phyloP scores from a whole-genome alignment of 2,888 invertebrate genomes.

The Cremastobaeus sp. region DNA sequence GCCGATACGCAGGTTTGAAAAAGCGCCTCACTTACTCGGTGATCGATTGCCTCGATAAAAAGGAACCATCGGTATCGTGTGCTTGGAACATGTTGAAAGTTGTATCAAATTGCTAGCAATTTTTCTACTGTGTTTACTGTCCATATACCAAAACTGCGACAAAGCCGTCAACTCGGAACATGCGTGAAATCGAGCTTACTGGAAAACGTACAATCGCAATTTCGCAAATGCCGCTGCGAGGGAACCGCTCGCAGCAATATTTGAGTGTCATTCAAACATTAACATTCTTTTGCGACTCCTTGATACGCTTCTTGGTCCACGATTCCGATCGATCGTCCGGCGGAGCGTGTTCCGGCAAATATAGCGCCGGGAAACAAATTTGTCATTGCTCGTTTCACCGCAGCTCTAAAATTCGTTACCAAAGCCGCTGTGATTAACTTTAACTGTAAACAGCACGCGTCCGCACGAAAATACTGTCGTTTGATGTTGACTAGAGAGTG shows the following conservation, averaged over 20 bases:
- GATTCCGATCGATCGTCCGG: too few species aligned
- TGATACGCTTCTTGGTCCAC: too few species aligned
- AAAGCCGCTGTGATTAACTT: conserved; percentile 57
- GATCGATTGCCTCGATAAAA: conserved; percentile 45
- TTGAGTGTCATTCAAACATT: too few species aligned
- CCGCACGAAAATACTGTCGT: conserved; percentile 18
- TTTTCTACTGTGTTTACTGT: conserved; percentile 23
- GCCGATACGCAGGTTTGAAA: conserved; percentile 24
- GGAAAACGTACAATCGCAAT: too few species aligned
- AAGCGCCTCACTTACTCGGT: conserved; percentile 26
- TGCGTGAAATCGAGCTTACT: not conserved
- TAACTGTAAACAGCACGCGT: conserved; percentile 51
- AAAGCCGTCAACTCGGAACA: not conserved
- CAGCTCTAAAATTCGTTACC: conserved; percentile 6
- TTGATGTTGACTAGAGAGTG: too few species aligned
- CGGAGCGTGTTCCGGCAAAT: conserved; percentile 58
- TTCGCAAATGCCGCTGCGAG: too few species aligned
- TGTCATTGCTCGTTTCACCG: conserved; percentile 63
- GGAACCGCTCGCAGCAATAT: too few species aligned
- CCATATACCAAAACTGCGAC: conserved; percentile 3
- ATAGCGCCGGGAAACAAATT: conserved; percentile 68
- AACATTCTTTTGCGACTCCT: too few species aligned
- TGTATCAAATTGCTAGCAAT: conserved; percentile 36
- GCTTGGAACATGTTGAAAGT: conserved; percentile 23
- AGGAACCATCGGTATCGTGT: conserved; percentile 20